Percentiles rank a stretch among this genome's conserved stretches.
These are phyloP conservation scores for Lissocephala sabroskyi DNA, from an alignment of 2,888 invertebrate species.

Conservation along the genomic window DNA sequence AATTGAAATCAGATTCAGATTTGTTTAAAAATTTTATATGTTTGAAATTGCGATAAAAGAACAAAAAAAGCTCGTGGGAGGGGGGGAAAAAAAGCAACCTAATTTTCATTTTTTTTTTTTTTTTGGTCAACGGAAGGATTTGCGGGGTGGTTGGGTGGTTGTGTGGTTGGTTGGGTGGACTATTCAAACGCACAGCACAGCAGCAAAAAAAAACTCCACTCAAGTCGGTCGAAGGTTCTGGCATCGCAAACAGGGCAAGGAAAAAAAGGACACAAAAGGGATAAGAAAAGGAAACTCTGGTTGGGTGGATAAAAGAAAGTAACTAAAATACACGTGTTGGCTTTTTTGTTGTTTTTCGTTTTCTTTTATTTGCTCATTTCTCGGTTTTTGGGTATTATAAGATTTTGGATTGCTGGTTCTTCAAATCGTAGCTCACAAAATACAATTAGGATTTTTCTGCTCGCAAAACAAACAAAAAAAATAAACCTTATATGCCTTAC, in stretches of 20 bases:
- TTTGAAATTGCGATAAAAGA: conserved; percentile 16
- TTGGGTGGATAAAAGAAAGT: conserved; percentile 4
- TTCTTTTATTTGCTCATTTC: conserved; percentile 67
- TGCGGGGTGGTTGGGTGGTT: conserved; percentile 12
- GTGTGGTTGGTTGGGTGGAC: too few species aligned
- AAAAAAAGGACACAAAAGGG: background rate
- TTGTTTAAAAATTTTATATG: conserved; percentile 1
- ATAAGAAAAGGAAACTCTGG: background rate
- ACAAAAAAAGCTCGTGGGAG: conserved; percentile 28
- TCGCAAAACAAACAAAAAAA: conserved; percentile 21
- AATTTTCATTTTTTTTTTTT: too few species aligned
- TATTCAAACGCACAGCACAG: conserved; percentile 53
- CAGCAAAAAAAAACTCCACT: conserved; percentile 40
- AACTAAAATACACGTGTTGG: conserved; percentile 53
- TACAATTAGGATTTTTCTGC: conserved; percentile 4
- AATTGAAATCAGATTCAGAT: background rate
- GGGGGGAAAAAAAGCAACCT: background rate
- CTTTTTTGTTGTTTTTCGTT: conserved; percentile 36
- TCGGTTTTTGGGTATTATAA: conserved; percentile 52
- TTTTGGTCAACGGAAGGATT: too few species aligned
- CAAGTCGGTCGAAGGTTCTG: too few species aligned
- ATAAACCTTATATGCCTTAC: background rate
- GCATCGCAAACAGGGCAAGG: too few species aligned
- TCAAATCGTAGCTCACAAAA: background rate
- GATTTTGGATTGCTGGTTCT: too few species aligned